Base-by-base conservation (phyloP, 2,113 vertebrate genomes). In the Mesoclemmys tuberculata region DNA sequence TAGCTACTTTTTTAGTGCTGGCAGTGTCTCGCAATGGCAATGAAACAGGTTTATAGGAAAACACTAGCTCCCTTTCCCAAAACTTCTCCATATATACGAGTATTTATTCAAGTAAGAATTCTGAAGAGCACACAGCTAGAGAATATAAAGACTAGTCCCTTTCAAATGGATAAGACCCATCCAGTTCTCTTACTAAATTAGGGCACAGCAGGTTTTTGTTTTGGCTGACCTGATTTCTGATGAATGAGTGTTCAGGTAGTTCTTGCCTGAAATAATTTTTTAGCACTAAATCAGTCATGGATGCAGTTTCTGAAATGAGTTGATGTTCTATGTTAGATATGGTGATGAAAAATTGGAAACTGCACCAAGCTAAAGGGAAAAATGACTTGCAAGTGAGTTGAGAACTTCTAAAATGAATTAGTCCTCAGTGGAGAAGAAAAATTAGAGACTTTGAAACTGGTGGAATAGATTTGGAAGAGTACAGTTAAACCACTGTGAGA, bases 21-120 rank as follows among this genome's bases (percentile, higher is more conserved):
- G 88, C 0, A 0, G 41, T 0, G 24, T 71, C 49, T 92, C 26
- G 1, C 2, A 2, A 52, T 2, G 38, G 80, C 85, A 11, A 92
- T 46, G 68, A 56, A 35, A 83, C 48, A 2, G 14, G 56, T 92
- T n/a, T 74, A 74, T 92, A 95, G 91, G 79, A 82, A 94, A 93
- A 91, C 93, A 95, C 82, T 85, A 97, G 88, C 87, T 95, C 51
- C 2, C 10, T 80, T 80, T 79, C 31, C 88, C 88, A 61, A 41
- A 48, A 78, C 96, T 95, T 92, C 14, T 0, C 79, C 48, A 3
- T 1, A 22, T 2, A 4, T 38, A 8, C 1, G 4, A 1, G 0
- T 14, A 78, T 51, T 92, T 51, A 64, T 87, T 31, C 48, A 84
- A 83, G 41, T 2, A 8, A 80, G 35, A 49, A 16, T 44, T 77